Percentiles rank a stretch among this genome's conserved stretches.
Evolutionary conservation across 2,113 vertebrate species (phyloP).

Genomic region (Brachypodius melanocephalos): DNA sequence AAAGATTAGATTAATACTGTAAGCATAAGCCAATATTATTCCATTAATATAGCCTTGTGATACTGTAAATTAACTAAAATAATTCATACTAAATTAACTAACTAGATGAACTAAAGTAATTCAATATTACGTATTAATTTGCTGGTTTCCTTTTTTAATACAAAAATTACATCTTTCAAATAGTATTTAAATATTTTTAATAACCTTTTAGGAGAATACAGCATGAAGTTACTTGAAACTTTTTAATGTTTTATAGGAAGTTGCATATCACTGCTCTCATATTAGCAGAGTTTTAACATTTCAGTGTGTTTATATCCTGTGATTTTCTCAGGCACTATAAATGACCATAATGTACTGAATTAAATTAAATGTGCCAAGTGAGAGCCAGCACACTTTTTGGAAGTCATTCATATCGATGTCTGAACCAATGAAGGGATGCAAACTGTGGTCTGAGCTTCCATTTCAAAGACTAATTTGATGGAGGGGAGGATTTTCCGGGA

Average conservation of each 20-base stretch:
- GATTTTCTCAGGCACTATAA: not conserved
- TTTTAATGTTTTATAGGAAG: not conserved
- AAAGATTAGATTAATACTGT: not conserved
- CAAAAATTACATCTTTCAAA: not conserved
- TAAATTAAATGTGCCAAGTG: not conserved
- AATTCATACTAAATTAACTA: not conserved
- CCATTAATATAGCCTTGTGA: not conserved
- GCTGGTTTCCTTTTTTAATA: not conserved
- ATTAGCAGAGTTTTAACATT: not conserved
- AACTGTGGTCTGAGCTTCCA: not conserved
- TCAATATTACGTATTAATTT: not conserved
- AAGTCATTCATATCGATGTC: not conserved
- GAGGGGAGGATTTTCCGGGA: not conserved
- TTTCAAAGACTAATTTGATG: not conserved
- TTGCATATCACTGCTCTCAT: not conserved
- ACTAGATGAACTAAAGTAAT: not conserved
- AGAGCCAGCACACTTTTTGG: not conserved
- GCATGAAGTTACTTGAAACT: not conserved
- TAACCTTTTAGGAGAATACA: not conserved
- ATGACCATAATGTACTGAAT: not conserved
- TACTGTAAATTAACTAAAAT: not conserved
- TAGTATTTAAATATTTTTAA: not conserved
- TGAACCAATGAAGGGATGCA: not conserved
- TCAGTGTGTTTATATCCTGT: not conserved
- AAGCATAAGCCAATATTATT: not conserved